Conservation (phyloP, 2,888 invertebrate genomes). For the Diaperis boleti region DNA sequence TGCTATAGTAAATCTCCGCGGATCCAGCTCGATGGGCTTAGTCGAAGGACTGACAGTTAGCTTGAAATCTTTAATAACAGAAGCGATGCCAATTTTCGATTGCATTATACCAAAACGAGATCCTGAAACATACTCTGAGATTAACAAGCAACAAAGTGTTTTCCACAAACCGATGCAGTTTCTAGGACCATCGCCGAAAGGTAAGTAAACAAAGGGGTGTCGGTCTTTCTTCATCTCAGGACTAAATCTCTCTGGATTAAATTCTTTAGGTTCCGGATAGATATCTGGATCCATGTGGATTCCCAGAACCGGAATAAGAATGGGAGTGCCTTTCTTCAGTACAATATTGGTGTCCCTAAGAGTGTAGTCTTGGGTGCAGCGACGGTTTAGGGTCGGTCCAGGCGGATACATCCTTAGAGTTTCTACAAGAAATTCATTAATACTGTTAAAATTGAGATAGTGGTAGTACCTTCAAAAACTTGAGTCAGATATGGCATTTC, state of each 20-base stretch:
- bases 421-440: constrained; percentile 50
- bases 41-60: background rate
- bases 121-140: constrained; percentile 46
- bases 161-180: constrained; percentile 55
- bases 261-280: constrained; percentile 7
- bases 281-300: constrained; percentile 40
- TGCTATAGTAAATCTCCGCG: background rate
- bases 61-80: constrained; percentile 4
- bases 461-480: constrained; percentile 53
- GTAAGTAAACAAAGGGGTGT: constrained; percentile 53
- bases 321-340: constrained; percentile 51
- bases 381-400: constrained; percentile 46
- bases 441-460: too few species aligned
- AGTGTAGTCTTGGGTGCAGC: constrained; percentile 47
- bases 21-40: background rate
- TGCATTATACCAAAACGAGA: constrained; percentile 54
- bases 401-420: constrained; percentile 60
- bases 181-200: constrained; percentile 56
- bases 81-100: constrained; percentile 47
- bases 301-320: constrained; percentile 47
- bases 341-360: constrained; percentile 43
- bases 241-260: constrained; percentile 34
- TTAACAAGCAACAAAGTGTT: background rate
- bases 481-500: constrained; percentile 29
- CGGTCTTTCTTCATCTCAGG: constrained; percentile 55